Conservation (phyloP, 2,888 invertebrate genomes). For the Tenthredo distinguenda region DNA sequence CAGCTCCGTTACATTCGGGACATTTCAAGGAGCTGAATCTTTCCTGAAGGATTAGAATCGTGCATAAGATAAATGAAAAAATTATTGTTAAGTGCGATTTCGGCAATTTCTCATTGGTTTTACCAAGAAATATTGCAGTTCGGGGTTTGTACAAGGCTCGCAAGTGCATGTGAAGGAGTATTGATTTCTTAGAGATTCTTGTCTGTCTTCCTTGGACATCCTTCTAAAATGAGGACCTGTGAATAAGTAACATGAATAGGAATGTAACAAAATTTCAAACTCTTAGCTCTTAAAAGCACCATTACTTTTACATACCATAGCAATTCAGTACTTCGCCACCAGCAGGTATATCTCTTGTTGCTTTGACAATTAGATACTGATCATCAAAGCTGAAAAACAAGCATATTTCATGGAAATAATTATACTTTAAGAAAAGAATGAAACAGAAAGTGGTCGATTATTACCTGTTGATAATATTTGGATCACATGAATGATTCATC, state of each 20-base stretch:
- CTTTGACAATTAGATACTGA: conserved; percentile 85
- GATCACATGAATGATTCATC: conserved; percentile 96
- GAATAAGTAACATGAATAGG: conserved; percentile 53
- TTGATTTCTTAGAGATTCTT: conserved; percentile 82
- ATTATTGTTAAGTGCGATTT: conserved; percentile 17
- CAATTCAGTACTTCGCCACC: conserved; percentile 91
- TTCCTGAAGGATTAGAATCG: conserved; percentile 69
- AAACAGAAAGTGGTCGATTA: conserved; percentile 55
- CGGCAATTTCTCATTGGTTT: conserved; percentile 33
- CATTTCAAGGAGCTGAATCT: conserved; percentile 76
- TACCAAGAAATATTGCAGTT: conserved; percentile 69
- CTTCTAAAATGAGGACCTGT: conserved; percentile 85
- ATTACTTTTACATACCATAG: conserved; percentile 81
- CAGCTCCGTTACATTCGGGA: conserved; percentile 75
- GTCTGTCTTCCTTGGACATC: conserved; percentile 82
- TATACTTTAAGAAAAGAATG: background rate
- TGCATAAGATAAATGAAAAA: background rate
- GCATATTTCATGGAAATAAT: background rate
- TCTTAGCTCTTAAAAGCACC: background rate
- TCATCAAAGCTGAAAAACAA: conserved; percentile 84
- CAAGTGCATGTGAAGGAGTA: conserved; percentile 92
- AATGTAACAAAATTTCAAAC: background rate
- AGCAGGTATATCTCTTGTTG: conserved; percentile 82
- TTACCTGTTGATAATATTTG: conserved; percentile 88
- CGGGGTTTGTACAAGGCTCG: conserved; percentile 81